Evolutionary conservation across 1,140 invertebrate genomes (phyloP), one percentile per base, ranked within the genome.

Genomic region (Ostrea edulis): DNA sequence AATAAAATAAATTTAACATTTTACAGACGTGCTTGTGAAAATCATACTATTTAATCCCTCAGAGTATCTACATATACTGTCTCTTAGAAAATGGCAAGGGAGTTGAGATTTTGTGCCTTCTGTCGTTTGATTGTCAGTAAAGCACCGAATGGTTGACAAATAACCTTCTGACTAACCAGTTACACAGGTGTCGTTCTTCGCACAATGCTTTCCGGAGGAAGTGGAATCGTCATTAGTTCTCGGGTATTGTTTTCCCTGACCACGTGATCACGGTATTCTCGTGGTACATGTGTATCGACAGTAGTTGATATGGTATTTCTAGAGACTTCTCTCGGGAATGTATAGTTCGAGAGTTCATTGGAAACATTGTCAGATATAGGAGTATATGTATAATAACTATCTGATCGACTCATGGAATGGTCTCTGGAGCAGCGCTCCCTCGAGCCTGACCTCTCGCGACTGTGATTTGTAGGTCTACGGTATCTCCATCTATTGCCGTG

Each of bases 351-450:
- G 85, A 94, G 90, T 88, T 94, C 94, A 88, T 94, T 93, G 29
- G 94, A 94, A 71, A 92, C 91, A 51, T 92, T 92, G 87, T 94
- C 93, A 58, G 93, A 94, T 77, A 94, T 93, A 65, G 94, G 94
- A 82, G 94, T 94, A 90, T 94, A 94, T 44, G 94, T 94, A 86
- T 93, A 94, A 89, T 94, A 94, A 87, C 93, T 94, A 83, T 94
- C 94, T 25, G 93, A 94, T 65, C 92, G 90, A 89, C 91, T 94
- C 82, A 93, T 87, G 52, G 93, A 94, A 29, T 92, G 93, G 87
- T 94, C 93, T 86, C 93, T 91, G n/a, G 93, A 89, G 85, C 83
- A 92, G 87, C 92, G 92, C 58, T 93, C 93, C 14, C 93, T 90
- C 20, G 93, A 93, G 86, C 92, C 92, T 51, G 92, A 93, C 58